Evolutionary conservation across 2,113 vertebrate genomes (phyloP).

Genomic region (Siniperca knerii): DNA sequence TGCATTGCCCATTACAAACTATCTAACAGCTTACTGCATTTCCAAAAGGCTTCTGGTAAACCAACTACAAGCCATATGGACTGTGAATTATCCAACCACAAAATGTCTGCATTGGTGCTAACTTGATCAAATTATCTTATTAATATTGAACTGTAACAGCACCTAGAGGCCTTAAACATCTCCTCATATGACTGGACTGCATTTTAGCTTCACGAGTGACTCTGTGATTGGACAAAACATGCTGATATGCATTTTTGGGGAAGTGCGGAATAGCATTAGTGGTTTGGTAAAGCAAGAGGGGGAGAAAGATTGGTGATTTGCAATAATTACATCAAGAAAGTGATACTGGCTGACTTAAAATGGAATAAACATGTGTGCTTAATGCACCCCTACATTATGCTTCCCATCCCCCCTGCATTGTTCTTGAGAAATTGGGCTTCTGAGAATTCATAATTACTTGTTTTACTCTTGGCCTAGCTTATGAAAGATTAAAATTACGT

Average conservation of each 20-base stretch:
- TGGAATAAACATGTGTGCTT: conserved; percentile 77
- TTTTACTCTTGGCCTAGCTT: conserved; percentile 73
- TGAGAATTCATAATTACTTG: conserved; percentile 72
- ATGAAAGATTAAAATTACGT: conserved; percentile 72
- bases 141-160: conserved; percentile 71
- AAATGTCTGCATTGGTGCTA: conserved; percentile 57
- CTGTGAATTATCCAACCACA: conserved; percentile 65
- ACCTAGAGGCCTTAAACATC: conserved; percentile 58
- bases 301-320: conserved; percentile 57
- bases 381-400: conserved; percentile 62
- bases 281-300: conserved; percentile 62
- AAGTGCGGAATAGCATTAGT: conserved; percentile 65
- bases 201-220: conserved; percentile 64
- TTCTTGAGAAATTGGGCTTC: conserved; percentile 74
- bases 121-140: conserved; percentile 64
- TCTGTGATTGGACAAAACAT: conserved; percentile 71
- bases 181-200: conserved; percentile 42
- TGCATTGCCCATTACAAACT: conserved; percentile 40
- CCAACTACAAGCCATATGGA: conserved; percentile 51
- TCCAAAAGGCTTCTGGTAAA: conserved; percentile 64
- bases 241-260: conserved; percentile 71
- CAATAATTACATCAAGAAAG: conserved; percentile 76
- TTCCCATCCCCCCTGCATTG: conserved; percentile 54
- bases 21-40: conserved; percentile 40
- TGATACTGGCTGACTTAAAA: conserved; percentile 66